Percentiles rank a stretch among this genome's conserved stretches.
Evolutionary conservation across 2,888 invertebrate species (phyloP).

Genomic region (Amblyjoppa proteus): DNA sequence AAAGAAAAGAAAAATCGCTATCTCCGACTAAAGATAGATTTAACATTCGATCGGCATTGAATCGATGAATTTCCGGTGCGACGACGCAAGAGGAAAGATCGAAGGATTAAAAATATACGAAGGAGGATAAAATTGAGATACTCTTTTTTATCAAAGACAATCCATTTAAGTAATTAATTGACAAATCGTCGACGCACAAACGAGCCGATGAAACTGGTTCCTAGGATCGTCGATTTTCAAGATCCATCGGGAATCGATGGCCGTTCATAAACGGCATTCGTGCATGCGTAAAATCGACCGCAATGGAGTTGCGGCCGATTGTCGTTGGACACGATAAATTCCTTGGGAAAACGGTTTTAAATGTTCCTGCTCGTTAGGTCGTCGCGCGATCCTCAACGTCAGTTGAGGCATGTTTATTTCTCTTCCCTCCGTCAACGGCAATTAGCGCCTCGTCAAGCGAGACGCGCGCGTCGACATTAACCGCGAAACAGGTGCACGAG

Average conservation of each 20-base stretch:
- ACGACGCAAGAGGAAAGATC: neutral
- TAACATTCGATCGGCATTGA: neutral
- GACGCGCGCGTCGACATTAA: constrained; percentile 1
- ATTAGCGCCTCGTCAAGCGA: constrained; percentile 49
- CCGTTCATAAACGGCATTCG: neutral
- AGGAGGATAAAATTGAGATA: too few relatives aligned
- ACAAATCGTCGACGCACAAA: neutral
- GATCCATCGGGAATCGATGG: neutral
- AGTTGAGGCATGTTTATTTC: constrained; percentile 25
- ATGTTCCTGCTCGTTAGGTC: constrained; percentile 34
- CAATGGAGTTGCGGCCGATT: neutral
- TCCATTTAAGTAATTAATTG: neutral
- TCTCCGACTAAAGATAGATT: too few relatives aligned
- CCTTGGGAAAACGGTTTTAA: constrained; percentile 14
- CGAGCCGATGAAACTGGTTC: neutral
- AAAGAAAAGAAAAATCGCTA: too few relatives aligned
- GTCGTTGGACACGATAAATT: neutral
- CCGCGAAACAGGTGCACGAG: neutral
- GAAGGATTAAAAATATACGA: neutral
- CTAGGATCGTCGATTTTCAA: neutral
- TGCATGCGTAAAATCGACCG: neutral
- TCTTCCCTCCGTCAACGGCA: constrained; percentile 35
- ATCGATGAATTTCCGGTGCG: neutral
- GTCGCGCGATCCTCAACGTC: constrained; percentile 35
- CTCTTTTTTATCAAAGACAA: neutral